These are phyloP conservation scores for Solenodon paradoxus DNA, from an alignment of 2,113 vertebrate genomes.

Conservation along the genomic window DNA sequence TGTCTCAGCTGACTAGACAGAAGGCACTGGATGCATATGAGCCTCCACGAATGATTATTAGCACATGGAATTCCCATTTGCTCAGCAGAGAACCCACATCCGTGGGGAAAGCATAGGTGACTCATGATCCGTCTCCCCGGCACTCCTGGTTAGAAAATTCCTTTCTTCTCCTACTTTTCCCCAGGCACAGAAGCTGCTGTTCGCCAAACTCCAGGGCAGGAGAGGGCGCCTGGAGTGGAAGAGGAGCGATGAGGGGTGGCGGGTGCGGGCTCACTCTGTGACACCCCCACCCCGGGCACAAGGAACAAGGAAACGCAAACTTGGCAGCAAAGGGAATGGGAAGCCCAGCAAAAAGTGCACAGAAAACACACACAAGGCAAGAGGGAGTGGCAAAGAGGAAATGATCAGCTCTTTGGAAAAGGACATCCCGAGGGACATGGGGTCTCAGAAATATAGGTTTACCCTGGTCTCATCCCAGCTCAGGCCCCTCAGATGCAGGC, in stretches of 20 bases:
- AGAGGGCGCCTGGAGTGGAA: neutral
- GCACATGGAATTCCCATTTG: neutral
- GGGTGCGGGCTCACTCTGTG: neutral
- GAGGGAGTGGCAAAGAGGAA: rapidly evolving
- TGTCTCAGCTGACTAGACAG: neutral
- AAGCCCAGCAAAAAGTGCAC: neutral
- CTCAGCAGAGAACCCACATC: constrained; percentile 60
- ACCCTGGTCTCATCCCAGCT: neutral
- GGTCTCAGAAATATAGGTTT: neutral
- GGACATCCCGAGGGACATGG: rapidly evolving
- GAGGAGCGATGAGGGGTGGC: neutral
- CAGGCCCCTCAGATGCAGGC: neutral
- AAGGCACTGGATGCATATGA: neutral
- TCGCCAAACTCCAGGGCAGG: neutral
- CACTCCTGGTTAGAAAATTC: neutral
- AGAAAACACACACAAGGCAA: neutral
- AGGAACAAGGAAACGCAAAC: neutral
- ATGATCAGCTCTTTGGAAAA: neutral
- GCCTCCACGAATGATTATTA: neutral
- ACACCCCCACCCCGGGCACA: neutral
- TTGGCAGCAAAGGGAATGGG: neutral
- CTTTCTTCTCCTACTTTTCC: constrained; percentile 9
- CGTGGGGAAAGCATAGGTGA: constrained; percentile 52
- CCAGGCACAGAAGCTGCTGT: neutral
- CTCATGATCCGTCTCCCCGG: constrained; percentile 33